Percentiles rank a stretch among this genome's conserved stretches.
phyloP scores from a whole-genome alignment of 2,113 vertebrate species.

The Galbula dea region DNA sequence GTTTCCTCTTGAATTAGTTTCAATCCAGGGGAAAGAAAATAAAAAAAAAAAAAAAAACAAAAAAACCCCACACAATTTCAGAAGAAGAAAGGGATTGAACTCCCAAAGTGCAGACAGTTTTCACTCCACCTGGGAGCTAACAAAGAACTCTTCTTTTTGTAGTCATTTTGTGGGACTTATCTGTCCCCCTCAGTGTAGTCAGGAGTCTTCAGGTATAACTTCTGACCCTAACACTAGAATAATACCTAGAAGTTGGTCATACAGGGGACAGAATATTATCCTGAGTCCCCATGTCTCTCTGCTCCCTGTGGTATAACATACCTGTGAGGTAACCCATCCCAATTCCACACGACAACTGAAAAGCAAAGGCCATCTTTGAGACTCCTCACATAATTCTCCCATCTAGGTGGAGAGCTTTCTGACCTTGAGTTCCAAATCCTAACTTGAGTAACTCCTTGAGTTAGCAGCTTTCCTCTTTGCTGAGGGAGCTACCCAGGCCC shows the following conservation, averaged over 20 bases:
- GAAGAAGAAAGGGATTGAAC: neutral
- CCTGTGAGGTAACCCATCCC: neutral
- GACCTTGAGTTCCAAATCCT: neutral
- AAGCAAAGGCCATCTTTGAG: neutral
- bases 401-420: neutral
- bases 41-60: neutral
- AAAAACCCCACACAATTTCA: neutral
- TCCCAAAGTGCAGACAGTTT: neutral
- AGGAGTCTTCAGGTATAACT: neutral
- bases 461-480: neutral
- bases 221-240: neutral
- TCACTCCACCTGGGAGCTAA: neutral
- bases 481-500: neutral
- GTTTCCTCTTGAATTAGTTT: neutral
- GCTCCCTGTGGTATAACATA: neutral
- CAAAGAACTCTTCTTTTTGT: neutral
- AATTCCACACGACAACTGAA: neutral
- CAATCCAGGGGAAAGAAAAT: too few species aligned
- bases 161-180: neutral
- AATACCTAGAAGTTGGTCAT: neutral
- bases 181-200: neutral
- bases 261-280: neutral
- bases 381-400: neutral
- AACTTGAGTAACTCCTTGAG: neutral
- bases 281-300: neutral